Base-by-base conservation (phyloP, 2,113 vertebrate genomes). In the Maccullochella peelii region DNA sequence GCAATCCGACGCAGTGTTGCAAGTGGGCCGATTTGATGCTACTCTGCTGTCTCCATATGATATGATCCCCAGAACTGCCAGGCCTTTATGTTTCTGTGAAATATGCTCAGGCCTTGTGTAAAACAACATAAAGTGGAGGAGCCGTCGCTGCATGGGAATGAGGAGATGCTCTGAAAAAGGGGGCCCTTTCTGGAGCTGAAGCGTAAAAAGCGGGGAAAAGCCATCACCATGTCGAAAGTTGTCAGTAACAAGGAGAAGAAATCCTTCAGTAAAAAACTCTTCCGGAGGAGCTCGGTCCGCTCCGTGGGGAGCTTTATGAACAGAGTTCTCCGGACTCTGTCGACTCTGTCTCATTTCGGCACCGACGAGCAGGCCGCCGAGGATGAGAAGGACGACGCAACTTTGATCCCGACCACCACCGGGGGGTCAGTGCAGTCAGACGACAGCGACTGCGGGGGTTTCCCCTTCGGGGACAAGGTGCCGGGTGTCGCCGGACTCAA, bases 401-500 rank as follows among this genome's bases (percentile, higher is more conserved):
- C 95, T 83, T 88, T 90, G 75, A 69, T 94, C 84, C 94, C 95
- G 68, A 87, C 90, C 91, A 93, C 92, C 79, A 90, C 87, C 38
- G 91, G 89, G 0, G 89, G 90, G 4, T 94, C 94, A 0, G 75
- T 93, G 4, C 92, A 86, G 65, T 94, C 94, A 2, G 95, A 95
- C 74, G 94, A 95, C 86, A 95, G 94, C 83, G 91, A 94, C 82
- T 92, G 93, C 42, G 90, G 94, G 47, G 94, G 89, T 1, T 95
- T 95, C 73, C 91, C 93, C 0, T 94, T 91, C 62, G 92, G 91
- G 11, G 92, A 96, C 77, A 96, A 96, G 73, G 95, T 97, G 73
- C 98, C 98, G 10, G 98, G 97, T 2, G 97, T 98, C 75, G 93
- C 97, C 84, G 98, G 98, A 16, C 96, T 99, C 75, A 97, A 97